These are phyloP conservation scores for Abscondita cerata DNA, from an alignment of 2,888 invertebrate genomes.

Conservation along the genomic window DNA sequence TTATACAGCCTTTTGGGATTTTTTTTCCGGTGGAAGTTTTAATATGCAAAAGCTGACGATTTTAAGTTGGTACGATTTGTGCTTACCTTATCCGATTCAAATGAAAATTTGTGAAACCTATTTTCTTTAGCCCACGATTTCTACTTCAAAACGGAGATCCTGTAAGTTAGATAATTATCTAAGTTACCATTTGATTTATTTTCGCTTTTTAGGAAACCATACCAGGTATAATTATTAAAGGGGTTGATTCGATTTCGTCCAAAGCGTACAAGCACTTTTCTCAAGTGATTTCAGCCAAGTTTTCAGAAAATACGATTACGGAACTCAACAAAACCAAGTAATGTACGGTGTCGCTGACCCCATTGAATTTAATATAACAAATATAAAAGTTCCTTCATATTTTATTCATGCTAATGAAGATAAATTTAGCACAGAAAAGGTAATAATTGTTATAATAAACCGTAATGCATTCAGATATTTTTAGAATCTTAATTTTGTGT, in stretches of 20 bases:
- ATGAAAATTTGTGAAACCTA: slow-evolving; percentile 31
- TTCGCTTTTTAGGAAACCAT: slow-evolving; percentile 50
- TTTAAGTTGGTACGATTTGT: slow-evolving; percentile 6
- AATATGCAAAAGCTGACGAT: background rate
- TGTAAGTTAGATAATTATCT: too few relatives aligned
- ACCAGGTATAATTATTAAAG: slow-evolving; percentile 52
- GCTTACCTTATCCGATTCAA: slow-evolving; percentile 33
- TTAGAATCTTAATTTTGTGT: slow-evolving; percentile 54
- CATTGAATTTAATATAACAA: slow-evolving; percentile 63
- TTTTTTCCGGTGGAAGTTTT: background rate
- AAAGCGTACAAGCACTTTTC: slow-evolving; percentile 50
- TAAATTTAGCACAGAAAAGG: slow-evolving; percentile 64
- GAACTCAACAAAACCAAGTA: slow-evolving; percentile 60
- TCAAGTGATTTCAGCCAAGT: slow-evolving; percentile 48
- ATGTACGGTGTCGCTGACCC: slow-evolving; percentile 63
- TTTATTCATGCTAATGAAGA: slow-evolving; percentile 71
- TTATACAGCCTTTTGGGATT: slow-evolving; percentile 2
- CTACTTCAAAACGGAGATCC: slow-evolving; percentile 32
- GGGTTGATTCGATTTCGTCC: slow-evolving; percentile 53
- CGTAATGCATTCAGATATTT: slow-evolving; percentile 34
- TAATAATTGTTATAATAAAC: slow-evolving; percentile 49
- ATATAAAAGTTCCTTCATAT: slow-evolving; percentile 60
- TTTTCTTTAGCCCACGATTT: slow-evolving; percentile 25
- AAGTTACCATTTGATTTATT: too few relatives aligned
- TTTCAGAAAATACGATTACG: slow-evolving; percentile 67